A percentile compares a stretch with the other conserved stretches of the same genome.
These are phyloP conservation scores for Trialeurodes vaporariorum DNA, from an alignment of 1,140 invertebrate genomes.

Conservation along the genomic window DNA sequence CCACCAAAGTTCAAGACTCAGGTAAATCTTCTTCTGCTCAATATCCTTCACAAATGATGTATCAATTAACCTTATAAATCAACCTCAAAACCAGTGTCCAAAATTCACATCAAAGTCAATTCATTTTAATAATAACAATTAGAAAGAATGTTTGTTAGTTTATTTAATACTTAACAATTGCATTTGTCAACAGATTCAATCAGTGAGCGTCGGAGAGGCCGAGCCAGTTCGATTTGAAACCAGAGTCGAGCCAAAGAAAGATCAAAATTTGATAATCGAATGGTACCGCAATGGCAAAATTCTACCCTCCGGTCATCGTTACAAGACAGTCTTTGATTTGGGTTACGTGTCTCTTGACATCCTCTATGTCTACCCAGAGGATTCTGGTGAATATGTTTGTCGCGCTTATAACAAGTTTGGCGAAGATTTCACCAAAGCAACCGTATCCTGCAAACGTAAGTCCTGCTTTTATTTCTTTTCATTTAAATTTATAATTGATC, in stretches of 20 bases:
- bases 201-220: conserved; percentile 68
- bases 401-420: conserved; percentile 76
- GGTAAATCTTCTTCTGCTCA: conserved; percentile 27
- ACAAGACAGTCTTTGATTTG: conserved; percentile 85
- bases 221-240: conserved; percentile 91
- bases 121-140: background rate
- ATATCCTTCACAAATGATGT: background rate
- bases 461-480: conserved; percentile 16
- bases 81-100: background rate
- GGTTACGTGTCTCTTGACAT: conserved; percentile 91
- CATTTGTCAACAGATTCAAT: conserved; percentile 67
- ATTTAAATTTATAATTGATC: conserved; percentile 7
- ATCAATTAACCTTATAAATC: background rate
- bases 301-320: conserved; percentile 78
- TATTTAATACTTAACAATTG: background rate
- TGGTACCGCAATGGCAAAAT: conserved; percentile 88
- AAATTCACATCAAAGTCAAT: background rate
- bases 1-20: conserved; percentile 77
- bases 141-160: background rate
- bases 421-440: conserved; percentile 74
- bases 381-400: conserved; percentile 87
- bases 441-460: conserved; percentile 73
- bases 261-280: conserved; percentile 80
- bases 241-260: conserved; percentile 85
- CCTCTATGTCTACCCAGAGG: conserved; percentile 82